A percentile compares a stretch with the other conserved stretches of the same genome.
Conservation (phyloP, 2,888 invertebrate species). For the Eupithecia tripunctaria region DNA sequence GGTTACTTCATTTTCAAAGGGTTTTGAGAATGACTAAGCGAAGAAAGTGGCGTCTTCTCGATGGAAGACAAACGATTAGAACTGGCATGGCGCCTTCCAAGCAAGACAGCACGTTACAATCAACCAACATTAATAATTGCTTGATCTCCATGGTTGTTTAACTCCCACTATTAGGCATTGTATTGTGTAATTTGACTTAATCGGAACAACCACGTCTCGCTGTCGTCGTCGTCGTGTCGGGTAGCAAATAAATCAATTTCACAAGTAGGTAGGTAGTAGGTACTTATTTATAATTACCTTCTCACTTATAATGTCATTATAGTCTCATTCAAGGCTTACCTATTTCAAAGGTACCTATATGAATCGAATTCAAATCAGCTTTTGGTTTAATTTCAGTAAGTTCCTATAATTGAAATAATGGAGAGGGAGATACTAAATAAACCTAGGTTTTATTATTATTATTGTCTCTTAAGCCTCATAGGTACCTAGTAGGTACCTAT, state of each 20-base stretch:
- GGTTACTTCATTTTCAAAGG: too few relatives aligned
- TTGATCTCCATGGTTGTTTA: slow-evolving; percentile 31
- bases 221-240: background rate
- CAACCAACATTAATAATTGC: slow-evolving; percentile 46
- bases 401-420: background rate
- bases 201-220: slow-evolving; percentile 63
- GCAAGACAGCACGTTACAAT: slow-evolving; percentile 43
- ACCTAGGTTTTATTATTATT: too few relatives aligned
- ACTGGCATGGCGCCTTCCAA: slow-evolving; percentile 44
- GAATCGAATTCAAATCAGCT: background rate
- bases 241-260: background rate
- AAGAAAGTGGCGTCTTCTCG: background rate
- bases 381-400: background rate
- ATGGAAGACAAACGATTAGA: slow-evolving; percentile 48
- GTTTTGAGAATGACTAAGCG: background rate
- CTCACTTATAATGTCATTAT: background rate
- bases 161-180: slow-evolving; percentile 1
- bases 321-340: background rate
- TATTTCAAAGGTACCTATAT: background rate
- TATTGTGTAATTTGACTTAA: slow-evolving; percentile 63
- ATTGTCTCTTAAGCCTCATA: too few relatives aligned
- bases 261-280: background rate
- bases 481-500: too few relatives aligned
- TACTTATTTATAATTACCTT: too few relatives aligned
- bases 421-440: background rate